phyloP scores from a whole-genome alignment of 2,888 invertebrate genomes.

The Ochlodes sylvanus region DNA sequence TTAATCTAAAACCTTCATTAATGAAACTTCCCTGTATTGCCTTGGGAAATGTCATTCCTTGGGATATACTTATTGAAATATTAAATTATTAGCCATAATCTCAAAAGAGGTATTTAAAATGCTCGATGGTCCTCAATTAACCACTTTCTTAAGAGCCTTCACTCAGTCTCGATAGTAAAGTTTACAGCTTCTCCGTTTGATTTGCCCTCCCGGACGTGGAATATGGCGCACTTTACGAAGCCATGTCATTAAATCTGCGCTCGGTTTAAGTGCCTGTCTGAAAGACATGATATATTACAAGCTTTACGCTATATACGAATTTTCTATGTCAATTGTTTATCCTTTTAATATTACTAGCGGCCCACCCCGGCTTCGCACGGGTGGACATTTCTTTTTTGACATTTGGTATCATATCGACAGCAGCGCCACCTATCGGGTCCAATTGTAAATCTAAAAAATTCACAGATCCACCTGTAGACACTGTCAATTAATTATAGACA shows the following conservation, averaged over 20 bases:
- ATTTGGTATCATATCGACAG: too few species aligned
- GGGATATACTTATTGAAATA: neutral
- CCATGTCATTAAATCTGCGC: slow-evolving; percentile 16
- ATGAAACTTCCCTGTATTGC: too few species aligned
- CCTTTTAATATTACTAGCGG: too few species aligned
- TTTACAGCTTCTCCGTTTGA: slow-evolving; percentile 35
- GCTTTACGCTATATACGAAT: neutral
- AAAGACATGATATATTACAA: slow-evolving; percentile 5
- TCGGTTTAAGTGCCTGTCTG: slow-evolving; percentile 8
- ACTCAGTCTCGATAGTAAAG: slow-evolving; percentile 5
- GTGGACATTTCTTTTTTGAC: too few species aligned
- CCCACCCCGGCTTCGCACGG: too few species aligned
- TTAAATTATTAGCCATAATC: neutral
- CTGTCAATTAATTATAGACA: too few species aligned
- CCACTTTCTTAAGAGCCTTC: slow-evolving; percentile 18
- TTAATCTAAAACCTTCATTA: too few species aligned
- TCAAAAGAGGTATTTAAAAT: neutral
- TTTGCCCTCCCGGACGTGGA: slow-evolving; percentile 36
- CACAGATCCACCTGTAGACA: too few species aligned
- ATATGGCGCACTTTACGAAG: slow-evolving; percentile 37
- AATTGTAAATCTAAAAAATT: too few species aligned
- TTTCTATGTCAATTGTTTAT: neutral
- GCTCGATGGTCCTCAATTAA: slow-evolving; percentile 14
- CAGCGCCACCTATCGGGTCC: too few species aligned
- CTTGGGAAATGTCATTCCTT: neutral